Evolutionary conservation across 2,888 invertebrate species (phyloP).

Genomic region (Eucera pruinosa): DNA sequence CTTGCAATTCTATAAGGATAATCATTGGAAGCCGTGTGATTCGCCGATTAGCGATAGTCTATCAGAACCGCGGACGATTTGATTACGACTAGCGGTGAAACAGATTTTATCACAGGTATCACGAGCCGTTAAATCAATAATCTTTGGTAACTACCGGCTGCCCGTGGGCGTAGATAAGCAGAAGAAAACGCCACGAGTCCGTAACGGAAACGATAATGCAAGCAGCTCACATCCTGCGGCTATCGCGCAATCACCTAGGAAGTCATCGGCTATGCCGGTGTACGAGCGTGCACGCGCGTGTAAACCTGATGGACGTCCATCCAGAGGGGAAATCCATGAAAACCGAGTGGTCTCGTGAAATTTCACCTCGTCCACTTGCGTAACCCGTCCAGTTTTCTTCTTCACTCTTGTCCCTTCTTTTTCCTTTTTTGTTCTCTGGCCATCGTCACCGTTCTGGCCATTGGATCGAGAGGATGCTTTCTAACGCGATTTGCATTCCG

Average conservation of each 20-base stretch:
- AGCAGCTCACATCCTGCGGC: conserved; percentile 69
- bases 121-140: conserved; percentile 51
- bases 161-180: conserved; percentile 35
- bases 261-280: conserved; percentile 70
- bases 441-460: conserved; percentile 5
- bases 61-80: too few species aligned
- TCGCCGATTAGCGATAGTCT: too few species aligned
- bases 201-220: conserved; percentile 76
- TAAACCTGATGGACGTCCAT: conserved; percentile 40
- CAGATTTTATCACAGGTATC: conserved; percentile 12
- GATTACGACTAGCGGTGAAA: conserved; percentile 12
- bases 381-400: conserved; percentile 43
- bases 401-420: neutral
- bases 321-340: conserved; percentile 33
- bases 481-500: conserved; percentile 52
- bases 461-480: conserved; percentile 37
- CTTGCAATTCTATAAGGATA: too few species aligned
- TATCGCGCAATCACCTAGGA: conserved; percentile 74
- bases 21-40: too few species aligned
- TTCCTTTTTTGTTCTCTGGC: conserved; percentile 1
- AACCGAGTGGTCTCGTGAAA: conserved; percentile 51
- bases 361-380: conserved; percentile 66
- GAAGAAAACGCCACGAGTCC: conserved; percentile 50
- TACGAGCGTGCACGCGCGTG: conserved; percentile 26
- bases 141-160: conserved; percentile 38